Evolutionary conservation across 2,113 vertebrate species (phyloP), one percentile per base, ranked within the genome.

Genomic region (Podocnemis expansa): DNA sequence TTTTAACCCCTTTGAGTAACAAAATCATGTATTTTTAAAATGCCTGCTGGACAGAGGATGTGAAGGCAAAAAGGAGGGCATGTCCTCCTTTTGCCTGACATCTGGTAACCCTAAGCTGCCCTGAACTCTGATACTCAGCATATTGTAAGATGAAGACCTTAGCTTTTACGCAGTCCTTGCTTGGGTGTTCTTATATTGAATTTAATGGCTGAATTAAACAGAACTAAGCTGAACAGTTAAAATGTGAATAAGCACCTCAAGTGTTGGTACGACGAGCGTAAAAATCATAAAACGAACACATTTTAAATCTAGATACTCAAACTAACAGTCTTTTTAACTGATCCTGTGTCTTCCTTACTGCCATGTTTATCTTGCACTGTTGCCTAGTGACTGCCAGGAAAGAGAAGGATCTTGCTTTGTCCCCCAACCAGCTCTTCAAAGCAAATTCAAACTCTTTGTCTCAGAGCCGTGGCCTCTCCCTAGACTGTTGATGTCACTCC

Each of bases 401-500:
- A 88, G 51, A 89, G 97, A 97, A 94, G 92, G 97, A 97, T 97
- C 90, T 78, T 87, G 83, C 94, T 94, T 91, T 96, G 93, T 93
- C 84, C 87, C 94, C 10, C 0, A 0, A 87, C 95, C 96, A 97
- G 97, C 93, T 31, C 89, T 96, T 94, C 85, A 47, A 3, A 5
- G 91, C 92, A 52, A 97, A 97, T 27, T 14, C 52, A 78, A 94
- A 92, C 49, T 67, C 92, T 97, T 98, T 97, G 95, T 98, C 81
- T 96, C 60, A n/a, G 47, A 52, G 93, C 60, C 83, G 55, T 96
- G 96, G 96, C 84, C 96, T 91, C 95, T 97, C 95, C 78, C 85
- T 89, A 79, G 82, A 88, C 84, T 80, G 84, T 93, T 94, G 93
- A 89, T 54, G 87, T 29, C 54, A 67, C 90, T 95, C 70, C 91